Percentiles rank a stretch among this genome's conserved stretches.
Evolutionary conservation across 2,113 vertebrate species (phyloP).

Genomic region (Bagarius yarrelli): DNA sequence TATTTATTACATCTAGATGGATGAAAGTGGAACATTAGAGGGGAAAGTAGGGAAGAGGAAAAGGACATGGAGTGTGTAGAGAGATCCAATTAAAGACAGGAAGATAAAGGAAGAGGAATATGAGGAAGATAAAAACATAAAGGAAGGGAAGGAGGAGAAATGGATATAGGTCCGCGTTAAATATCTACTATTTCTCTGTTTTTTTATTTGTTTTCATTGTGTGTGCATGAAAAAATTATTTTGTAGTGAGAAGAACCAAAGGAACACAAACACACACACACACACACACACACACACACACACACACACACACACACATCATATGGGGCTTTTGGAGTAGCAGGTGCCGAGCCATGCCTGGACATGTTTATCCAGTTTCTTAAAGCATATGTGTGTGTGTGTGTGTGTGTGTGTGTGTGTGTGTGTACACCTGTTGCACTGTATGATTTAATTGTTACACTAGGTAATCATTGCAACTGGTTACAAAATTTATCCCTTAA

Average conservation of each 20-base stretch:
- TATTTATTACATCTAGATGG: slow-evolving; percentile 6
- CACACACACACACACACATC: slow-evolving; percentile 17
- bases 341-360: slow-evolving; percentile 43
- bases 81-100: background rate
- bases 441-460: slow-evolving; percentile 30
- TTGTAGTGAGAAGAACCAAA: too few species aligned
- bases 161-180: background rate
- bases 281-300: too few species aligned
- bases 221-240: too few species aligned
- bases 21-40: background rate
- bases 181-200: background rate
- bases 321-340: slow-evolving; percentile 39
- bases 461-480: slow-evolving; percentile 44
- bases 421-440: background rate
- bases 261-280: too few species aligned
- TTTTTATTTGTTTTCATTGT: background rate
- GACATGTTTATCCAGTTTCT: slow-evolving; percentile 10
- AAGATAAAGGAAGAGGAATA: background rate
- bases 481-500: slow-evolving; percentile 42
- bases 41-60: background rate
- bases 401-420: background rate
- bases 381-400: background rate
- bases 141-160: background rate
- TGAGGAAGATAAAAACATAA: background rate
- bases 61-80: background rate